A percentile compares a stretch with the other conserved stretches of the same genome.
These are phyloP conservation scores for Bombus picipes DNA, from an alignment of 1,140 invertebrate genomes.

Conservation along the genomic window DNA sequence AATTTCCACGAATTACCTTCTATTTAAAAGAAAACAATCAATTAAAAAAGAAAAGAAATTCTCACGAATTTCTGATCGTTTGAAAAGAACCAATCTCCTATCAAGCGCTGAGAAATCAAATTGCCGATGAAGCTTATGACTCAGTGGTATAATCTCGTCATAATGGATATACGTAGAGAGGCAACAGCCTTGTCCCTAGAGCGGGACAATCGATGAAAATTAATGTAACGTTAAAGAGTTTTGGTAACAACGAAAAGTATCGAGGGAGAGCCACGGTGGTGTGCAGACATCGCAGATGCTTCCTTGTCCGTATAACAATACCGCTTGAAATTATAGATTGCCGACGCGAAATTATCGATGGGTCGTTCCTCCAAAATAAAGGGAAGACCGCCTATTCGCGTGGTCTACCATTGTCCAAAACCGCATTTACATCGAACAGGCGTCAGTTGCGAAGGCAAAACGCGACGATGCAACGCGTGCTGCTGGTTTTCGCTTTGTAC, in stretches of 20 bases:
- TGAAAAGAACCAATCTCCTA: not conserved
- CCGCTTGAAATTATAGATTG: constrained; percentile 78
- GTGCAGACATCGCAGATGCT: constrained; percentile 74
- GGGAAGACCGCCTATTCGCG: constrained; percentile 44
- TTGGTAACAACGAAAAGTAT: constrained; percentile 24
- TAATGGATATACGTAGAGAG: not conserved
- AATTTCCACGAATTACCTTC: not conserved
- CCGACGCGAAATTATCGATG: constrained; percentile 76
- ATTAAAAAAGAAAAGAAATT: not conserved
- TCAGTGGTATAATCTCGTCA: not conserved
- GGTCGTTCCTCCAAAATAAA: constrained; percentile 55
- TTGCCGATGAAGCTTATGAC: not conserved
- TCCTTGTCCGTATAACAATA: constrained; percentile 71
- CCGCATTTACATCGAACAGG: constrained; percentile 64
- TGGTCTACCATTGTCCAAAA: constrained; percentile 75
- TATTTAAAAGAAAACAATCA: too few relatives aligned
- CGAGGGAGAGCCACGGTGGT: not conserved
- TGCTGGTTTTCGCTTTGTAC: constrained; percentile 68
- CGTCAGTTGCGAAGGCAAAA: constrained; percentile 78
- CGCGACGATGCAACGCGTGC: constrained; percentile 72
- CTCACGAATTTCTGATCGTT: too few relatives aligned
- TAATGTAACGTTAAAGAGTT: constrained; percentile 61
- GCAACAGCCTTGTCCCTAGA: not conserved
- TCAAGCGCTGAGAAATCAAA: not conserved
- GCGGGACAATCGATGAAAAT: not conserved